These are phyloP conservation scores for Pseudopodoces humilis DNA, from an alignment of 2,113 vertebrate species.

Conservation along the genomic window DNA sequence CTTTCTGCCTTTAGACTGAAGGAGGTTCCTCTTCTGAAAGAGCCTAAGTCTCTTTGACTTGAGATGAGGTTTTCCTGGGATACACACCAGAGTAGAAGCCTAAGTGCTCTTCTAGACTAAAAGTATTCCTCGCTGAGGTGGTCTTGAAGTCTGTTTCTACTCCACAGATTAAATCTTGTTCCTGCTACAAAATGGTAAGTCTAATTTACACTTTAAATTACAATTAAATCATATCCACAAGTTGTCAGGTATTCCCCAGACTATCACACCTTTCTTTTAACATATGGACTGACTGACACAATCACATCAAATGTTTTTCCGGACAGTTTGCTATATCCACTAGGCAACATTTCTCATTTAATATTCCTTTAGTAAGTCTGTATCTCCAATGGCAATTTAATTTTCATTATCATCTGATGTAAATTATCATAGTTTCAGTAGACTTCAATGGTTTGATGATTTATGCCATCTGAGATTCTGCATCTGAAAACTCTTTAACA, in stretches of 20 bases:
- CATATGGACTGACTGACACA: neutral
- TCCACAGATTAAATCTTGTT: neutral
- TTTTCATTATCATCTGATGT: neutral
- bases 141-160: neutral
- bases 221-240: neutral
- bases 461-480: neutral
- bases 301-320: neutral
- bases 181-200: neutral
- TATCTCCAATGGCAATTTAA: neutral
- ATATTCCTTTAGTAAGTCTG: neutral
- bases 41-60: neutral
- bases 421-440: neutral
- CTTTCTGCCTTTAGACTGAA: neutral
- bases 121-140: neutral
- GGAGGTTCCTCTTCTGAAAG: neutral
- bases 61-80: neutral
- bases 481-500: neutral
- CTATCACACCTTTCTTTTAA: neutral
- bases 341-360: neutral
- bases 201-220: neutral
- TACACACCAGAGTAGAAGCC: neutral
- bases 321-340: neutral
- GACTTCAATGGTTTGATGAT: slow-evolving; percentile 2
- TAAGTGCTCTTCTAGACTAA: neutral
- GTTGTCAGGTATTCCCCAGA: neutral